A percentile compares a stretch with the other conserved stretches of the same genome.
Conservation (phyloP, 2,888 invertebrate species). For the Acrocyrtus sp. region DNA sequence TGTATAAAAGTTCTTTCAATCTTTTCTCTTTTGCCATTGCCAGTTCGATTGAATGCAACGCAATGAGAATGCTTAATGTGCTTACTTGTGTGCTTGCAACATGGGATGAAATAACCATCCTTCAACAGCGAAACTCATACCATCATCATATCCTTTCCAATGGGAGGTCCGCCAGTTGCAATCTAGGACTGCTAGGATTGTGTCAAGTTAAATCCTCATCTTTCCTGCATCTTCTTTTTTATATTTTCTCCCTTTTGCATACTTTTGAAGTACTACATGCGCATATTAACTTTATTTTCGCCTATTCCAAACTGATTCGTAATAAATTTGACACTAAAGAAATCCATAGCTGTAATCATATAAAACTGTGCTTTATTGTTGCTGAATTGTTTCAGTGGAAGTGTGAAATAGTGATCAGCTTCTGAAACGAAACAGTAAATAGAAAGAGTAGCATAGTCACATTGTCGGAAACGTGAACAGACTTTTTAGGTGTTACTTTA, state of each 20-base stretch:
- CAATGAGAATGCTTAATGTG: neutral
- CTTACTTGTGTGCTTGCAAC: slow-evolving; percentile 1
- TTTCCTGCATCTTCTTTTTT: slow-evolving; percentile 41
- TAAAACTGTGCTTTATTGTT: no score
- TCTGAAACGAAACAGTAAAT: no score
- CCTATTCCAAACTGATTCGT: neutral
- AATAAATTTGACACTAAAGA: neutral
- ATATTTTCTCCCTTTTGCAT: slow-evolving; percentile 16
- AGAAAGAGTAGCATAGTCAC: no score
- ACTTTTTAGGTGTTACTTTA: no score
- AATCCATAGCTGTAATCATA: neutral
- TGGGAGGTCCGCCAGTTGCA: slow-evolving; percentile 62
- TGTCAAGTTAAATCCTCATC: slow-evolving; percentile 54
- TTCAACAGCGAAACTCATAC: slow-evolving; percentile 32
- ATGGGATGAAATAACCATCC: slow-evolving; percentile 16
- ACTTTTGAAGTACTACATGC: neutral
- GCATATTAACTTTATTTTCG: neutral
- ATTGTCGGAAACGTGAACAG: no score
- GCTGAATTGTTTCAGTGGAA: no score
- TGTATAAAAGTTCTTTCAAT: slow-evolving; percentile 24
- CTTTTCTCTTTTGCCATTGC: slow-evolving; percentile 9
- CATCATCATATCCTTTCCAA: slow-evolving; percentile 50
- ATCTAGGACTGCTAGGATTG: slow-evolving; percentile 61
- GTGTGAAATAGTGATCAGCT: no score
- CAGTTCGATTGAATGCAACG: neutral